These are phyloP conservation scores for Elegia similella DNA, from an alignment of 2,888 invertebrate species.

Conservation along the genomic window DNA sequence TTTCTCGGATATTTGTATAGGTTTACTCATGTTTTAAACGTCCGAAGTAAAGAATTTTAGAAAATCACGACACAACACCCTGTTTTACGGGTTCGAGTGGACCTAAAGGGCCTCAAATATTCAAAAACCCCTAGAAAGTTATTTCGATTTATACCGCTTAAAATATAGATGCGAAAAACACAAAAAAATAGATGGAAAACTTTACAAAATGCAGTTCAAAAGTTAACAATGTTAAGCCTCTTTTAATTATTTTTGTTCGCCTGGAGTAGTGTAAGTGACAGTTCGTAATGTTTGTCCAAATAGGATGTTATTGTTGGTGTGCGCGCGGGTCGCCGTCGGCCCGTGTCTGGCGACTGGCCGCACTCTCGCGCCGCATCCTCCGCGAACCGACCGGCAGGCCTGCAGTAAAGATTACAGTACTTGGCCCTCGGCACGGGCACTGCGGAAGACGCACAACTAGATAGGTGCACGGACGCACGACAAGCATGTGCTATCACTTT, in stretches of 20 bases:
- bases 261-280: too few relatives aligned
- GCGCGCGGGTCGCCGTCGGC: neutral
- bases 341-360: constrained; percentile 4
- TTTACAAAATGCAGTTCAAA: too few relatives aligned
- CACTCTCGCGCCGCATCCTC: neutral
- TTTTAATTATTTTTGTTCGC: too few relatives aligned
- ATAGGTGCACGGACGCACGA: neutral
- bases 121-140: too few relatives aligned
- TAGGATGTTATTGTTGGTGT: neutral
- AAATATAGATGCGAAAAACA: too few relatives aligned
- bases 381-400: neutral
- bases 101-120: neutral
- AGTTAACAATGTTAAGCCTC: too few relatives aligned
- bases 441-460: neutral
- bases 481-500: neutral
- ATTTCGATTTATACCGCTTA: too few relatives aligned
- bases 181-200: too few relatives aligned
- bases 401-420: neutral
- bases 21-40: constrained; percentile 15
- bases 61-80: neutral
- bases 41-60: neutral
- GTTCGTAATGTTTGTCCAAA: neutral
- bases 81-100: neutral
- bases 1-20: neutral
- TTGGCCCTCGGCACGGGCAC: neutral